Base-by-base conservation (phyloP, 2,888 invertebrate species). In the Scrobipalpa atriplicella region DNA sequence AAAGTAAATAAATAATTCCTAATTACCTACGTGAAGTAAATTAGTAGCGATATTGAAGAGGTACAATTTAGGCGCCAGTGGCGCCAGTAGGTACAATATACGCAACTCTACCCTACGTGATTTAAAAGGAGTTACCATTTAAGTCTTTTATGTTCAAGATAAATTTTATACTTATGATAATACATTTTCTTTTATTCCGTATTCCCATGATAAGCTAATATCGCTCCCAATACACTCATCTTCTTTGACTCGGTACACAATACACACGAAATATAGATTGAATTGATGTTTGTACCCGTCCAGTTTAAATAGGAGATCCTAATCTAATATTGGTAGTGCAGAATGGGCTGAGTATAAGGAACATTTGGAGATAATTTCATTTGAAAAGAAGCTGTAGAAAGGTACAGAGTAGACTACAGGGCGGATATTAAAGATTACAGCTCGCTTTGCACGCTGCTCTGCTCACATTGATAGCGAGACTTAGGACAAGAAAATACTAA, bases 291-390 rank as follows among this genome's bases (percentile, higher is more conserved):
- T 13, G 39, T 36, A 65, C 38, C 62, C 61, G 43, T 21, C 54
- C 56, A 63, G 62, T 67, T 67, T 62, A 63, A 67, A 67, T 62
- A 47, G 36, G 18, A 54, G 60, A 19, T 66, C 66, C 68, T 68
- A 63, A 66, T 66, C 68, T 41, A 66, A 68, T 68, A 68, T 68
- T 68, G 68, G 64, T 16, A 66, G 51, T 62, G 36, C 51, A 63
- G 38, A 38, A 65, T 47, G 18, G 65, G 18, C 41, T 8, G 36
- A 18, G 83, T 83, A 85, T 83, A 82, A 80, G 73, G 84, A 76
- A 83, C 86, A 85, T 84, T 85, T 85, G 83, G 83, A 81, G 81
- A 85, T 87, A 83, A 87, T 86, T 89, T 88, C 86, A 87, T 87
- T 87, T 84, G 77, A 78, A 71, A 81, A 83, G 77, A 78, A 76